Evolutionary conservation across 2,888 invertebrate genomes (phyloP).

Genomic region (Bhutanitis thaidina): DNA sequence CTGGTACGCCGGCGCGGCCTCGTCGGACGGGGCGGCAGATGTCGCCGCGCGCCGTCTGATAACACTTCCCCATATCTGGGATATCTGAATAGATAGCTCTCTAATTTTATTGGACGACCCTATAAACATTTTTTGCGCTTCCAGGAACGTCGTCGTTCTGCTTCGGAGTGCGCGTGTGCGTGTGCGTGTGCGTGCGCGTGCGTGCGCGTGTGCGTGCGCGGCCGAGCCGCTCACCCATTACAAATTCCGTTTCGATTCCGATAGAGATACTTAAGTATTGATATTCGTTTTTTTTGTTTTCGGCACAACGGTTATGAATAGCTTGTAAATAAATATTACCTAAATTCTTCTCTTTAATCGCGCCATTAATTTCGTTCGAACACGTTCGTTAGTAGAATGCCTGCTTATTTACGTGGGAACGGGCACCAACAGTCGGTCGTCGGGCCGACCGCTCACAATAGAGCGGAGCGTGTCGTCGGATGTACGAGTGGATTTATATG

Average conservation of each 20-base stretch:
- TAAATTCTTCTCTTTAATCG: constrained; percentile 25
- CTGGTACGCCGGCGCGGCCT: neutral
- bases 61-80: constrained; percentile 48
- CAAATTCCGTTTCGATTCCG: constrained; percentile 28
- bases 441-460: neutral
- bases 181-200: constrained; percentile 8
- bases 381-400: constrained; percentile 24
- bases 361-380: constrained; percentile 28
- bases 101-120: constrained; percentile 47
- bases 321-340: constrained; percentile 27
- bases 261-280: constrained; percentile 23
- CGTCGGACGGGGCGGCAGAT: constrained; percentile 9
- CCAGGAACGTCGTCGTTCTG: constrained; percentile 27
- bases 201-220: constrained; percentile 11
- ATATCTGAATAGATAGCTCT: constrained; percentile 62
- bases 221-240: constrained; percentile 20
- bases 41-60: constrained; percentile 25
- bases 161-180: constrained; percentile 9
- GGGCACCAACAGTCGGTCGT: neutral
- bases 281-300: constrained; percentile 18
- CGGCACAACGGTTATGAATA: constrained; percentile 25
- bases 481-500: neutral
- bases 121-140: constrained; percentile 33
- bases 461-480: neutral
- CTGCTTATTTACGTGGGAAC: constrained; percentile 28